Evolutionary conservation across 37 sponge, comb jelly and placozoan species (phyloP).

Genomic region (Ephydatia muelleri): DNA sequence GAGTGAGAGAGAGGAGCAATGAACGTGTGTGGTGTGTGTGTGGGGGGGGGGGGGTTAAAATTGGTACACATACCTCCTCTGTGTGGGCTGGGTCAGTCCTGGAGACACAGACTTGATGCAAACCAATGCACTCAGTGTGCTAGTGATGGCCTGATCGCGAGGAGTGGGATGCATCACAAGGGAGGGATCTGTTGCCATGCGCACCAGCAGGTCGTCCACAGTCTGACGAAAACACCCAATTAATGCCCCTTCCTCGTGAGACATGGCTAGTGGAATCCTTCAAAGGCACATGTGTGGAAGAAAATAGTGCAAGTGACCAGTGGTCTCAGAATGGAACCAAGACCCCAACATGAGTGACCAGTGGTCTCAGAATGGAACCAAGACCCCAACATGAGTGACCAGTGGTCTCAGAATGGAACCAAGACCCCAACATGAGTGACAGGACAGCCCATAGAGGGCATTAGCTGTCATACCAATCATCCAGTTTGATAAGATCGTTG

Average conservation of each 20-base stretch:
- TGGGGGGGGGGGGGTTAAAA: neutral
- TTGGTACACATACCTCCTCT: conserved; percentile 10
- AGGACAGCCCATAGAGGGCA: neutral
- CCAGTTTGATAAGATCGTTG: conserved; percentile 31
- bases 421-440: neutral
- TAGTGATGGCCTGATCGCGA: conserved; percentile 26
- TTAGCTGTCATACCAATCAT: conserved; percentile 37
- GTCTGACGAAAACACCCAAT: conserved; percentile 77
- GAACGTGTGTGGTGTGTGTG: neutral
- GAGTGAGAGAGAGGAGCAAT: neutral
- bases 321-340: neutral
- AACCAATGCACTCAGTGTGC: conserved; percentile 33
- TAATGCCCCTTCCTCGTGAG: conserved; percentile 56
- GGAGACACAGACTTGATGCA: conserved; percentile 30
- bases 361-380: neutral
- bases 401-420: neutral
- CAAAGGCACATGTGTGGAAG: neutral
- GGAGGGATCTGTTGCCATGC: conserved; percentile 57
- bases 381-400: neutral
- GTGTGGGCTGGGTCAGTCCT: conserved; percentile 2
- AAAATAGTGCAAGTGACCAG: neutral
- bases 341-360: neutral
- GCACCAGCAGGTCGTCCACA: conserved; percentile 59
- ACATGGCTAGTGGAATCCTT: conserved; percentile 75
- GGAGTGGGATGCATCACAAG: conserved; percentile 32